Percentiles rank a stretch among this genome's conserved stretches.
These are phyloP conservation scores for Ophiothrix spiculata DNA, from an alignment of 35 echinoderm and acorn worm genomes.

Conservation along the genomic window DNA sequence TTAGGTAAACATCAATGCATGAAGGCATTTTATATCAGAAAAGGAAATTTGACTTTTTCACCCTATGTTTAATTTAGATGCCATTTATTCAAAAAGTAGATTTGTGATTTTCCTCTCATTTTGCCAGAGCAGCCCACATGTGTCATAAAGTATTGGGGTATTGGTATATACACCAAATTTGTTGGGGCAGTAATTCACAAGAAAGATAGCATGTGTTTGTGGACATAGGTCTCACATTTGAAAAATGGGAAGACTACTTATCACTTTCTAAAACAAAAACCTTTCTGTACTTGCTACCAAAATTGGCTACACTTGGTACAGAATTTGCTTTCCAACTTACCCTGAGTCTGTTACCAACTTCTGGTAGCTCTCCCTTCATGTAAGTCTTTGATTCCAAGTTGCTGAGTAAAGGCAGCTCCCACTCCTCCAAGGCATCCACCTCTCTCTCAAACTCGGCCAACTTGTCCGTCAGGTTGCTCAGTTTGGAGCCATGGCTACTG, in stretches of 20 bases:
- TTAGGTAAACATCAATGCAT: no score
- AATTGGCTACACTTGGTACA: background rate
- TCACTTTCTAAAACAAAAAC: background rate
- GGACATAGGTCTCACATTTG: background rate
- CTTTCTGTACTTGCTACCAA: no score
- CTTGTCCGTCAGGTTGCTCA: constrained; percentile 72
- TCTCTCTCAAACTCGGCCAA: constrained; percentile 82
- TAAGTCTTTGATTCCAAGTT: constrained; percentile 60
- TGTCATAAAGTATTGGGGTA: no score
- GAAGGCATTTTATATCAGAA: no score
- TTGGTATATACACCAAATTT: background rate
- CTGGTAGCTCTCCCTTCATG: constrained; percentile 63
- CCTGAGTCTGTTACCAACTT: constrained; percentile 65
- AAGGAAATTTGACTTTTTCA: no score
- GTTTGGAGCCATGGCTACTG: constrained; percentile 42
- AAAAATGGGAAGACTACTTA: background rate
- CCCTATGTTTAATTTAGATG: no score
- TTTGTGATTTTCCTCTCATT: no score
- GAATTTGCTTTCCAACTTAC: background rate
- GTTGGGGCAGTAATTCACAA: background rate
- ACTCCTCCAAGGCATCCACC: constrained; percentile 83
- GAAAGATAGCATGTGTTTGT: background rate
- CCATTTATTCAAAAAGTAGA: no score
- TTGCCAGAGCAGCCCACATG: no score
- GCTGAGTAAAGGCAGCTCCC: constrained; percentile 78